These are phyloP conservation scores for Anser cygnoides DNA, from an alignment of 2,113 vertebrate species.

Conservation along the genomic window DNA sequence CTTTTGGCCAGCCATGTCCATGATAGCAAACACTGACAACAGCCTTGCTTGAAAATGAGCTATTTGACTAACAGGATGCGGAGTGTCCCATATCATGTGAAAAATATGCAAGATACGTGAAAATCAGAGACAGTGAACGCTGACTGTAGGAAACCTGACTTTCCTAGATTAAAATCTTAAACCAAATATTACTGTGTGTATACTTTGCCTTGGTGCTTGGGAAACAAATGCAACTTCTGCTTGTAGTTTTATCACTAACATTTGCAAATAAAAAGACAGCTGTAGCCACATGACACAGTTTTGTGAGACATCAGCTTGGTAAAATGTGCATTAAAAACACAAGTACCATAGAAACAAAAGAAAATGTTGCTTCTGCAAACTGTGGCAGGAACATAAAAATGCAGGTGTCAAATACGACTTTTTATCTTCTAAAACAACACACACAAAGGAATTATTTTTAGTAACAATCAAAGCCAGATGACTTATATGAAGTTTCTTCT, in stretches of 20 bases:
- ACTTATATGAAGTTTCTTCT: background rate
- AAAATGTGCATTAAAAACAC: background rate
- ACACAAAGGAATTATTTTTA: constrained; percentile 31
- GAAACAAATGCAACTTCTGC: background rate
- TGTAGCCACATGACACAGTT: background rate
- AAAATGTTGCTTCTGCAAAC: background rate
- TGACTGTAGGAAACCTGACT: background rate
- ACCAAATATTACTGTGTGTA: background rate
- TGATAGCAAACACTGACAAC: background rate
- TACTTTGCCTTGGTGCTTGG: background rate
- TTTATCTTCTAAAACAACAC: background rate
- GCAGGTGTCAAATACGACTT: background rate
- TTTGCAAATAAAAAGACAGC: background rate
- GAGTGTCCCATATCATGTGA: background rate
- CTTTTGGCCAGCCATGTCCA: background rate
- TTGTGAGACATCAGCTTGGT: background rate
- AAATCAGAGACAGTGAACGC: background rate
- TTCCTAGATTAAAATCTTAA: background rate
- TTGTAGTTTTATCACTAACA: background rate
- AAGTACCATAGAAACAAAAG: background rate
- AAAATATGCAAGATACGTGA: background rate
- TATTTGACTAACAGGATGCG: background rate
- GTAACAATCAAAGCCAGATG: constrained; percentile 29
- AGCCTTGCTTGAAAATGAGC: background rate
- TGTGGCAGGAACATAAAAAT: constrained; percentile 4